phyloP scores from a whole-genome alignment of 2,113 vertebrate species.

The Ptyas mucosa region DNA sequence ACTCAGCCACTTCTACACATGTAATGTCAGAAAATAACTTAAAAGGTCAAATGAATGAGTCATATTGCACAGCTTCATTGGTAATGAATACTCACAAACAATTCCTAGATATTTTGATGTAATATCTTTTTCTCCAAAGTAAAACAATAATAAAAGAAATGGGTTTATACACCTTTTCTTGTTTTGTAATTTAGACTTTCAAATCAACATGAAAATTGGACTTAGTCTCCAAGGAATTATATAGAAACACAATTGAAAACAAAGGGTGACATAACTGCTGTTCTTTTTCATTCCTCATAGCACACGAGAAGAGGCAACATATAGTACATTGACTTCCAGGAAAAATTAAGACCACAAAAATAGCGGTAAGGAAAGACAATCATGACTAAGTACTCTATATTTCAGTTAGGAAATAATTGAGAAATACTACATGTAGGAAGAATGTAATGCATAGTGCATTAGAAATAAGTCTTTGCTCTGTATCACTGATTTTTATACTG shows the following conservation, averaged over 20 bases:
- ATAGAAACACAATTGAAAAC: neutral
- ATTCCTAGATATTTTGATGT: neutral
- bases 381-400: neutral
- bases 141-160: neutral
- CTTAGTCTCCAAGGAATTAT: neutral
- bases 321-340: neutral
- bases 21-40: too few relatives aligned
- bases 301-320: neutral
- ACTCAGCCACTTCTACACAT: too few relatives aligned
- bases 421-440: neutral
- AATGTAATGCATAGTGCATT: neutral
- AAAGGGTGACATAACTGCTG: neutral
- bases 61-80: too few relatives aligned
- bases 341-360: neutral
- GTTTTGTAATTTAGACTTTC: neutral
- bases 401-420: neutral
- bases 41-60: too few relatives aligned
- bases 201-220: neutral
- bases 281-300: neutral
- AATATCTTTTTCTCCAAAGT: neutral
- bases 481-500: neutral
- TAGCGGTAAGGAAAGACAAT: neutral
- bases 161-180: neutral
- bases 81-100: neutral
- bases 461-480: neutral